phyloP scores from a whole-genome alignment of 2,888 invertebrate genomes.

The Acrocyrtus sp. region DNA sequence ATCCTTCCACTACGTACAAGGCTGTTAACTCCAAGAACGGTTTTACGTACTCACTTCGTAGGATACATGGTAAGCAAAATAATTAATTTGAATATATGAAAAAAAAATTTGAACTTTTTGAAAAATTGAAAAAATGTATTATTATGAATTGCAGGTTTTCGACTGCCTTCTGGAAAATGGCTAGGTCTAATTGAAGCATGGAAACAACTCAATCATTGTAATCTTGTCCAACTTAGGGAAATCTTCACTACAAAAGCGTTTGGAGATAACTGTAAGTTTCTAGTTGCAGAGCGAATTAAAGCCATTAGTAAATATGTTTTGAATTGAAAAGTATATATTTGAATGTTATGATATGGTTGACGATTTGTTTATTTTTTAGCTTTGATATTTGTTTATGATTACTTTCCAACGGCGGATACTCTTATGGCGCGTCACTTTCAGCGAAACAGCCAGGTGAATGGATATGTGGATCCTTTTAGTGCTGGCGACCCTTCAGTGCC shows the following conservation, averaged over 20 bases:
- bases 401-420: constrained; percentile 90
- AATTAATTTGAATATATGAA: too few relatives aligned
- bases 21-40: constrained; percentile 89
- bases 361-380: constrained; percentile 72
- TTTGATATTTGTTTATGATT: constrained; percentile 95
- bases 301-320: too few relatives aligned
- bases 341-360: neutral
- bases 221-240: constrained; percentile 91
- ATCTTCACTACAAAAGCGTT: constrained; percentile 96
- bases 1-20: constrained; percentile 88
- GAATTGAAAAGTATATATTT: neutral
- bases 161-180: constrained; percentile 84
- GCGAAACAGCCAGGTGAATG: constrained; percentile 69
- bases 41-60: constrained; percentile 83
- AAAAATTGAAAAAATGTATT: too few relatives aligned
- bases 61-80: constrained; percentile 81
- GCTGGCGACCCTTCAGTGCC: constrained; percentile 81
- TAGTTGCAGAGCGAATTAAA: neutral
- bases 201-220: constrained; percentile 95
- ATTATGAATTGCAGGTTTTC: constrained; percentile 78
- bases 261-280: constrained; percentile 88
- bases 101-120: neutral
- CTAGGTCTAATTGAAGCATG: constrained; percentile 90
- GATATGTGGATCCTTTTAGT: constrained; percentile 82
- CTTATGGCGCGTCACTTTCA: constrained; percentile 85